These are phyloP conservation scores for Origma solitaria DNA, from an alignment of 2,113 vertebrate species.

Conservation along the genomic window DNA sequence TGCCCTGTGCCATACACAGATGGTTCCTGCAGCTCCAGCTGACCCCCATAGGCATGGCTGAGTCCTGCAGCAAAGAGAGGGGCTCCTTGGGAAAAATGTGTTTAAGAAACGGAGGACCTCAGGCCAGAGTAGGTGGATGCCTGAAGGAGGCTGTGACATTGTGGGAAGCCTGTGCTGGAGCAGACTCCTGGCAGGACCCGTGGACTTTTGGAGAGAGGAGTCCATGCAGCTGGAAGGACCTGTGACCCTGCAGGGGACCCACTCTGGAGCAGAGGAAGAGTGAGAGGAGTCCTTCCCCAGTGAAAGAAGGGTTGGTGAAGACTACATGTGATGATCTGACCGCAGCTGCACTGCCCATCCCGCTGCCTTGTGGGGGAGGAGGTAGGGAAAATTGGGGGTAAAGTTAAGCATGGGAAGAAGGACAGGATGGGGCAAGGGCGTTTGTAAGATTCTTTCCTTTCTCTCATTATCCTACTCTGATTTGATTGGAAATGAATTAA, in stretches of 20 bases:
- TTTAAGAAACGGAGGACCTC: background rate
- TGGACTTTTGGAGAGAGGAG: background rate
- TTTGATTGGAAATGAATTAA: background rate
- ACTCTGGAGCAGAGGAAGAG: background rate
- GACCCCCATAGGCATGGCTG: rapidly evolving
- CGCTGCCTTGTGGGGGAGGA: rapidly evolving
- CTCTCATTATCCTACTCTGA: background rate
- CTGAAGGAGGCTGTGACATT: background rate
- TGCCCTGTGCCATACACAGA: background rate
- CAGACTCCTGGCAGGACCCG: background rate
- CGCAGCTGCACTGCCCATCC: background rate
- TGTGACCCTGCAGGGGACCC: background rate
- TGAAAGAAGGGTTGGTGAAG: background rate
- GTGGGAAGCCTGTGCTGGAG: rapidly evolving
- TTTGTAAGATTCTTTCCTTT: background rate
- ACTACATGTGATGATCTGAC: background rate
- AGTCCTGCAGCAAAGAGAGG: rapidly evolving
- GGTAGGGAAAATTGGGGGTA: background rate
- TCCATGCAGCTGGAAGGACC: background rate
- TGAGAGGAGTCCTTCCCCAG: background rate
- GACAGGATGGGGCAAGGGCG: background rate
- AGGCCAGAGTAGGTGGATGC: rapidly evolving
- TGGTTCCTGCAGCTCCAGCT: background rate
- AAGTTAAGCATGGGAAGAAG: background rate
- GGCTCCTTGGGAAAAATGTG: rapidly evolving